Base-by-base conservation (phyloP, 1,140 invertebrate genomes). In the Rhyacophila brunnea region DNA sequence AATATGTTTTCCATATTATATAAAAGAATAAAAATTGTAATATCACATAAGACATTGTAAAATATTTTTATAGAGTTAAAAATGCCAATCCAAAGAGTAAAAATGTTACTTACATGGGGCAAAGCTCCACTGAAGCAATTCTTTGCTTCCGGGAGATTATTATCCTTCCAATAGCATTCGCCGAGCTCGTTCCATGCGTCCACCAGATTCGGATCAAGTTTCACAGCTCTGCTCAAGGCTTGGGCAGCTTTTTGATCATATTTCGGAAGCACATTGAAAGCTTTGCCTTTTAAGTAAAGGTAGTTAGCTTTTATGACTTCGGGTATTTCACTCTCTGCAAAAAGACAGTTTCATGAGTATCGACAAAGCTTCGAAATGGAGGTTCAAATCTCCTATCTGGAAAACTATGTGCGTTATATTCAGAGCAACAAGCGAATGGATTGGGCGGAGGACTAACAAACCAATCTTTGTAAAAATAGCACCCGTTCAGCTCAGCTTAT, bases 141-240 rank as follows among this genome's bases (percentile, higher is more conserved):
- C 68, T 88, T 89, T 1, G 92, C 91, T 64, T 90, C 86, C 65
- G 84, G 79, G 18, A 93, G 78, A 70, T 93, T 89, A 67, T 87
- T 83, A 72, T 90, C 90, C 72, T 94, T 94, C 87, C 90, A 94
- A 73, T 92, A 93, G 72, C 89, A 92, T 73, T 93, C 91, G 5
- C 92, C 93, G 7, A 96, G 78, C 70, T 93, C 87, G 71, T 94
- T 94, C 92, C 92, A 95, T 4, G 91, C 92, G 56, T 91, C 87
- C 1, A 90, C 81, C 51, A 89, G 75, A 63, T 87, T 88, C 10
- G 91, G 91, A 70, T 93, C 87, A 13, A 95, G 75, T 77, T 95
- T 95, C 1, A 94, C 87, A 43, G 91, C 87, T 77, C 91, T 91
- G 20, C 88, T 89, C 15, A 95, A 74, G 20, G 83, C 77, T 65